These are phyloP conservation scores for Reticulitermes speratus DNA, from an alignment of 1,140 invertebrate genomes.

Conservation along the genomic window DNA sequence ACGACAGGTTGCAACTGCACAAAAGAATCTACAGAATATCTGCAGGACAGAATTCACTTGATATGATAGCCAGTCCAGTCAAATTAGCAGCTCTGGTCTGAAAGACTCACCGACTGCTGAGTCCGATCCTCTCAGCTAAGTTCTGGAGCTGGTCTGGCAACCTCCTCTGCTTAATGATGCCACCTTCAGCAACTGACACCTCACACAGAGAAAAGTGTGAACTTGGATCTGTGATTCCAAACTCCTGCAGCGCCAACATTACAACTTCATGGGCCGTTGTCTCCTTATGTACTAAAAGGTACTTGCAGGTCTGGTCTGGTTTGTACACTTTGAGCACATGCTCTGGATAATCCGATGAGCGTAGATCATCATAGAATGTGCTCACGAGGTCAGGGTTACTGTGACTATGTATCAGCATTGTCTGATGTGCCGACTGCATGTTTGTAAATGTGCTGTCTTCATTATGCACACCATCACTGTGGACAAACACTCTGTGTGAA, in stretches of 20 bases:
- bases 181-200: constrained; percentile 90
- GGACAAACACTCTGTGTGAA: neutral
- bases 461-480: constrained; percentile 37
- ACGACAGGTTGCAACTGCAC: too few relatives aligned
- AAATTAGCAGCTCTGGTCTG: too few relatives aligned
- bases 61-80: neutral
- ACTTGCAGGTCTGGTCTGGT: constrained; percentile 96
- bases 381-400: constrained; percentile 89
- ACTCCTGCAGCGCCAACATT: constrained; percentile 95
- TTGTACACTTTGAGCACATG: constrained; percentile 96
- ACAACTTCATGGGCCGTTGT: constrained; percentile 98
- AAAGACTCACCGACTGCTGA: constrained; percentile 57
- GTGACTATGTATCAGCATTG: constrained; percentile 74
- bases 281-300: constrained; percentile 95
- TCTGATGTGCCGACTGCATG: constrained; percentile 23
- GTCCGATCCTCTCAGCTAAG: constrained; percentile 89
- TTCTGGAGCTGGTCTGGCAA: constrained; percentile 94
- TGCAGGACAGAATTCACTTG: neutral
- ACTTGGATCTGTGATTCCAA: constrained; percentile 91
- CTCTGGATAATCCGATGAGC: constrained; percentile 86
- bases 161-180: constrained; percentile 93
- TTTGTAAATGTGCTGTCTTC: constrained; percentile 40
- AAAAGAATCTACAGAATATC: neutral
- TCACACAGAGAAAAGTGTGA: constrained; percentile 93
- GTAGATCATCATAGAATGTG: constrained; percentile 72